These are phyloP conservation scores for Drosophila rubida DNA, from an alignment of 2,888 invertebrate genomes.

Conservation along the genomic window DNA sequence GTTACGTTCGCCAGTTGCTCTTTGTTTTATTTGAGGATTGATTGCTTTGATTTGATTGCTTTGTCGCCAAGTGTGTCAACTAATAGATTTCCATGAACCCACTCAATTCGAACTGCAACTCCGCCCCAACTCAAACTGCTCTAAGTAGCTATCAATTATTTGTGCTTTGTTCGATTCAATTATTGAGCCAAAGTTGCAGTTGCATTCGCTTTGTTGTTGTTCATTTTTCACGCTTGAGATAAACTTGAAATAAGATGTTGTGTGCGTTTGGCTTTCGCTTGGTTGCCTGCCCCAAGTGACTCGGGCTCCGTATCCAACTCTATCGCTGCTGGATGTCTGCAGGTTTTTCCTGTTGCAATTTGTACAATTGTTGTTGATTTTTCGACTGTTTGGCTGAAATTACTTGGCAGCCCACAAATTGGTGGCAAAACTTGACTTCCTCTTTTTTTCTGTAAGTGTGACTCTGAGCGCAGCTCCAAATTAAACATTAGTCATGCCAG, in stretches of 20 bases:
- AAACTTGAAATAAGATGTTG: slow-evolving; percentile 59
- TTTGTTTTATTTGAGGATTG: slow-evolving; percentile 1
- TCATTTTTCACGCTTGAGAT: slow-evolving; percentile 65
- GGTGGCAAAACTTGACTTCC: slow-evolving; percentile 59
- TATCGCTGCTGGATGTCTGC: slow-evolving; percentile 26
- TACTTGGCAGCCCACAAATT: slow-evolving; percentile 60
- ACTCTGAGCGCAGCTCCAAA: slow-evolving; percentile 36
- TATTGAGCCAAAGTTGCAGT: slow-evolving; percentile 17
- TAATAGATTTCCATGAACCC: slow-evolving; percentile 43
- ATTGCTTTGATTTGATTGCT: background rate
- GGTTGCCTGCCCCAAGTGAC: slow-evolving; percentile 27
- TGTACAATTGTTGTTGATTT: slow-evolving; percentile 69
- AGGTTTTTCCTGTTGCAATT: slow-evolving; percentile 75
- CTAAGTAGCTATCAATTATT: slow-evolving; percentile 23
- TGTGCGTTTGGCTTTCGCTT: slow-evolving; percentile 61
- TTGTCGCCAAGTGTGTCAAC: slow-evolving; percentile 39
- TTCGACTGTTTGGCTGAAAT: slow-evolving; percentile 33
- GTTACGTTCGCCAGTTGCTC: slow-evolving; percentile 36
- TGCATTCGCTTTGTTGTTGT: slow-evolving; percentile 11
- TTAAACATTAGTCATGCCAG: slow-evolving; percentile 64
- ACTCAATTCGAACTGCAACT: slow-evolving; percentile 14
- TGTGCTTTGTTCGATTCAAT: slow-evolving; percentile 22
- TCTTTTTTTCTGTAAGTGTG: slow-evolving; percentile 43
- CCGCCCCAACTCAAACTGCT: background rate
- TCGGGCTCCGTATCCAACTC: background rate